Conservation (phyloP, 2,797 vertebrate genomes). For the Oryzias dopingdopingensis region DNA sequence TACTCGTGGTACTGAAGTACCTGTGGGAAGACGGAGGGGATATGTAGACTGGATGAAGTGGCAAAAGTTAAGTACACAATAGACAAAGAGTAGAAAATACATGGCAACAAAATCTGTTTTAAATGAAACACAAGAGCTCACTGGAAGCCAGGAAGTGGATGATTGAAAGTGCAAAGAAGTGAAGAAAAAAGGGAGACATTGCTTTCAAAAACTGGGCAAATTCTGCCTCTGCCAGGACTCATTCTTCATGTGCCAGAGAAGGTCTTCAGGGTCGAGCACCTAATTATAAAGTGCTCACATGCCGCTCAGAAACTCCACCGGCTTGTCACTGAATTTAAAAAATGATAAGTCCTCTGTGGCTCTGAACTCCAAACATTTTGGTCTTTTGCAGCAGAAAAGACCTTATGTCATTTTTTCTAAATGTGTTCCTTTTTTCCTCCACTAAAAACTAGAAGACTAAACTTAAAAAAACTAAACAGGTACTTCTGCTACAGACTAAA, state of each 20-base stretch:
- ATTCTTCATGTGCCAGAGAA: conserved; percentile 16
- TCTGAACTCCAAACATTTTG: conserved; percentile 20
- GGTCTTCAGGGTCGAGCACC: conserved; percentile 23
- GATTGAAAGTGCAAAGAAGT: conserved; percentile 1
- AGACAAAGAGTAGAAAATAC: conserved; percentile 22
- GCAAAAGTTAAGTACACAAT: conserved; percentile 31
- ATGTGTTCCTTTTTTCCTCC: too few relatives aligned
- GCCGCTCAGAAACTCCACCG: neutral
- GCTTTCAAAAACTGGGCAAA: conserved; percentile 34
- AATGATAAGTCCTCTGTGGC: conserved; percentile 3
- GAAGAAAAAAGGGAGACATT: conserved; percentile 14
- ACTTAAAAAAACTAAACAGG: too few relatives aligned
- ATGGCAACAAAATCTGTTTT: conserved; percentile 35
- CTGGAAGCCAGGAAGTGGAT: conserved; percentile 18
- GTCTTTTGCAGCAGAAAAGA: neutral
- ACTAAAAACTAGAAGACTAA: too few relatives aligned
- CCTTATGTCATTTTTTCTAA: too few relatives aligned
- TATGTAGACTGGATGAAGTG: conserved; percentile 28
- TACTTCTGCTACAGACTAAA: too few relatives aligned
- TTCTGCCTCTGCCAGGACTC: conserved; percentile 22
- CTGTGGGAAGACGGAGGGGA: conserved; percentile 27
- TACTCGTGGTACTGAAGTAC: conserved; percentile 12
- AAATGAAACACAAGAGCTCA: conserved; percentile 37
- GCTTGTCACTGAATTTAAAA: neutral
- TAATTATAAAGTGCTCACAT: conserved; percentile 31